These are phyloP conservation scores for Gryon sp. DNA, from an alignment of 1,140 invertebrate species.

Conservation along the genomic window DNA sequence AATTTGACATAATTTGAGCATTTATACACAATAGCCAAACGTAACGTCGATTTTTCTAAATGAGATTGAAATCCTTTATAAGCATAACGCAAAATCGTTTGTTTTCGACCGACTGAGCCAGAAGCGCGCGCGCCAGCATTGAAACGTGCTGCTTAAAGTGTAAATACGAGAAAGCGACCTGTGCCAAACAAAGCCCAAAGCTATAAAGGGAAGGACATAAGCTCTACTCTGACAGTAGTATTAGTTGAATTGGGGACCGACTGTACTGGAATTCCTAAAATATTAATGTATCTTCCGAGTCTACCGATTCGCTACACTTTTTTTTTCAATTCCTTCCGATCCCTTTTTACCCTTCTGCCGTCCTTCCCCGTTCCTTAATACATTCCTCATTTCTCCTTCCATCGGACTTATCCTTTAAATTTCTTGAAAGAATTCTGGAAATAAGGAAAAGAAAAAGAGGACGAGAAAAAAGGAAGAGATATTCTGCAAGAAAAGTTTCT, in stretches of 20 bases:
- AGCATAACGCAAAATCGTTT: slow-evolving; percentile 57
- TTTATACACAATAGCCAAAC: slow-evolving; percentile 12
- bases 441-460: too few species aligned
- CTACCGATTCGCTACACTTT: slow-evolving; percentile 14
- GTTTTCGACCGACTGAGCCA: slow-evolving; percentile 42
- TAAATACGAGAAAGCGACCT: slow-evolving; percentile 69
- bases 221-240: slow-evolving; percentile 53
- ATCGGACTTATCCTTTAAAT: slow-evolving; percentile 29
- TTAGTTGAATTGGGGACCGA: slow-evolving; percentile 66
- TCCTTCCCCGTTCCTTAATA: neutral
- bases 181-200: slow-evolving; percentile 68
- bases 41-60: slow-evolving; percentile 58
- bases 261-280: slow-evolving; percentile 70
- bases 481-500: neutral
- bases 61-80: slow-evolving; percentile 62
- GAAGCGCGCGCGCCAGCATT: slow-evolving; percentile 25
- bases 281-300: slow-evolving; percentile 70
- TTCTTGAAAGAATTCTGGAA: slow-evolving; percentile 10
- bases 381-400: neutral
- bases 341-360: neutral
- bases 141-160: slow-evolving; percentile 68
- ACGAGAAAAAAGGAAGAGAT: slow-evolving; percentile 1
- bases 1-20: slow-evolving; percentile 26
- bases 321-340: slow-evolving; percentile 16
- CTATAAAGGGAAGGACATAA: slow-evolving; percentile 64